Evolutionary conservation across 2,888 invertebrate genomes (phyloP), one percentile per base, ranked within the genome.

Genomic region (Tholera decimalis): DNA sequence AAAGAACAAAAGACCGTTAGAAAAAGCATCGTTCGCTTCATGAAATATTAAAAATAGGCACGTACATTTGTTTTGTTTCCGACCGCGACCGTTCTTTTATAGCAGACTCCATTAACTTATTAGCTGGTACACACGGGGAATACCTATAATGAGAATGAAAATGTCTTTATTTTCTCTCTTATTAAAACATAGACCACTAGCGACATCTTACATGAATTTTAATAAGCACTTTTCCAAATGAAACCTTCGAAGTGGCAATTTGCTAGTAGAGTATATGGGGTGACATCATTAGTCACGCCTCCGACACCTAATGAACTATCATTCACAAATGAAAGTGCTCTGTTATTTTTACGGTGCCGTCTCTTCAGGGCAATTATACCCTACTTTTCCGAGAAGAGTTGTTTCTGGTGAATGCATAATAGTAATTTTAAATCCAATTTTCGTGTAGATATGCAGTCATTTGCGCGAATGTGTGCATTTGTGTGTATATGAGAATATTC

Each of bases 71-170:
- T 77, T 77, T 75, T 82, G 55, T 74, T 74, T 70, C 56, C 73
- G 55, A 75, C 70, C 71, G 57, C 74, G 49, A 51, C 70, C 62
- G 50, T 61, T 70, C 49, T 70, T 68, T 72, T 61, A 66, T 68
- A 80, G 63, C 67, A 68, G 66, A 74, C 62, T 81, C 82, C 82
- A 84, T 87, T 85, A 77, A 75, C 76, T 76, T 81, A 84, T 84
- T 83, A 84, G 72, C 65, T 55, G 61, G 72, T 54, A 70, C 62
- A 65, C 74, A 77, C 61, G 59, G 64, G 28, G 33, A 62, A 71
- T 76, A n/a, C n/a, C n/a, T n/a, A 79, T 82, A 72, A 73, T 76
- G 58, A 74, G 28, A 22, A 72, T 8, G 33, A 47, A 30, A 55
- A 44, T 67, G 28, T 65, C n/a, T n/a, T n/a, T n/a, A n/a, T 71